Base-by-base conservation (phyloP, 2,113 vertebrate genomes). In the Rhegmatorhina hoffmannsi region DNA sequence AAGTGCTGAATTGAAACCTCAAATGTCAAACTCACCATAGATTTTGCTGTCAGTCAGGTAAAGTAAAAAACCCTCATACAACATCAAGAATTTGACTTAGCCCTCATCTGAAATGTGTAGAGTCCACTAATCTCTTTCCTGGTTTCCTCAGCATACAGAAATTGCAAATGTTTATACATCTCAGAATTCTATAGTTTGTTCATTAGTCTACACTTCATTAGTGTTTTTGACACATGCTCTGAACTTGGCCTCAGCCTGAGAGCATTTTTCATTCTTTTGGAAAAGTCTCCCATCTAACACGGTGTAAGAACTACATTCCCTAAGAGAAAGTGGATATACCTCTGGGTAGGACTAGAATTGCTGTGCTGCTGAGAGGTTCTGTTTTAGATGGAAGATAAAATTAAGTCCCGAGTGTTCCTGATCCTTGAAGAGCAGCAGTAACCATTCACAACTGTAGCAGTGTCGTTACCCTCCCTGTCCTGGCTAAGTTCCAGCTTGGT, bases 1-100 rank as follows among this genome's bases (percentile, higher is more conserved):
- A 93, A 92, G 67, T 28, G 11, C 76, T 91, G 80, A 94, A 97
- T 97, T 96, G 94, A 97, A 96, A 96, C 68, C 86, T 97, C 95
- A 97, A 89, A 94, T 95, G 95, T 97, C 96, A 96, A 66, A 67
- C 66, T 92, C 19, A 0, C 62, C 87, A 92, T 96, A 84, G 94
- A 94, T 96, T 96, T 95, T 96, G 49, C 92, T 96, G 94, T 97
- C 95, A 94, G 67, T 88, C 85, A 58, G 44, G 52, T 69, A 25
- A 76, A 85, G 74, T 83, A 90, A 75, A 92, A 96, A 94, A 72
- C 77, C 63, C 33, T 95, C 87, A 69, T 64, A 34, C 59, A 85
- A 82, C 94, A 85, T 95, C 81, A 96, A 70, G 92, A 84, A 75
- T 92, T 88, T 90, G 92, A 91, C 83, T 92, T 92, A 97, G 86